phyloP scores from a whole-genome alignment of 1,140 invertebrate species.

The Drosophila carrolli region DNA sequence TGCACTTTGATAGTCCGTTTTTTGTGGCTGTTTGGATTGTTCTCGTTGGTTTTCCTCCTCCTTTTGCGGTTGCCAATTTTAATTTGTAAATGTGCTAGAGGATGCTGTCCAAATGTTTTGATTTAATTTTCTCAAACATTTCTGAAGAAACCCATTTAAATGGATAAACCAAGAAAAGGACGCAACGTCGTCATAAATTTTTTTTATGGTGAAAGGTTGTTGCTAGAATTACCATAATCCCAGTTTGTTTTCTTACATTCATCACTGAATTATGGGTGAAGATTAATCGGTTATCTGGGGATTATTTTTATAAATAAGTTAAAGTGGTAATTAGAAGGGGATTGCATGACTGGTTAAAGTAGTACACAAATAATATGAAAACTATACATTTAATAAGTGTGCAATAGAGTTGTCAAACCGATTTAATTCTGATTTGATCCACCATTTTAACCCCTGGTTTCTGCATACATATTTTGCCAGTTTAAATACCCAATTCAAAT shows the following conservation, averaged over 20 bases:
- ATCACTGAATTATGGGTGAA: conserved; percentile 28
- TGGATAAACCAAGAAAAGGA: conserved; percentile 13
- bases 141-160: conserved; percentile 2
- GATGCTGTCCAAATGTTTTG: conserved; percentile 43
- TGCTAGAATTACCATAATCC: conserved; percentile 36
- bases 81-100: conserved; percentile 37
- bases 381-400: too few relatives aligned
- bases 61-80: conserved; percentile 33
- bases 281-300: conserved; percentile 21
- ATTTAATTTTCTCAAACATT: conserved; percentile 35
- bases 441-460: neutral
- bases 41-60: neutral
- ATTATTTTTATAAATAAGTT: conserved; percentile 1
- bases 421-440: too few relatives aligned
- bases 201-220: conserved; percentile 32
- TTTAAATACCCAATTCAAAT: conserved; percentile 21
- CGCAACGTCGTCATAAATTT: conserved; percentile 3
- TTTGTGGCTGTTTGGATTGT: conserved; percentile 21
- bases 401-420: too few relatives aligned
- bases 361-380: too few relatives aligned
- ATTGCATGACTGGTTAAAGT: neutral
- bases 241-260: conserved; percentile 37
- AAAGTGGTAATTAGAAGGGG: neutral
- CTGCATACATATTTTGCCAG: conserved; percentile 7
- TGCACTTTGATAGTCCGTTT: neutral